Percentiles rank a stretch among this genome's conserved stretches.
Conservation (phyloP, 2,113 vertebrate genomes). For the Megaleporinus macrocephalus region DNA sequence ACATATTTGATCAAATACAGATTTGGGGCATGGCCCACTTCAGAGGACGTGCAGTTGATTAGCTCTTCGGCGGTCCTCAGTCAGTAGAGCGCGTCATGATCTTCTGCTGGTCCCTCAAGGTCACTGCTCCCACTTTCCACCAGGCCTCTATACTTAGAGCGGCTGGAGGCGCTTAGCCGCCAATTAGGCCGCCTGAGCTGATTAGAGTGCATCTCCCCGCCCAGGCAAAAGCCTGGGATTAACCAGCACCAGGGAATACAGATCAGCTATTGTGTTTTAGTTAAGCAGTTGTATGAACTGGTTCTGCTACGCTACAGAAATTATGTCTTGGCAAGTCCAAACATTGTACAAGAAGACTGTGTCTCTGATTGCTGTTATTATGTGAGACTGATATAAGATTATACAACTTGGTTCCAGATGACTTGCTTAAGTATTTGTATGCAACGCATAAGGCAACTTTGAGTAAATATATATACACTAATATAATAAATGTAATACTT, state of each 20-base stretch:
- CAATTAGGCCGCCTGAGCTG: constrained; percentile 46
- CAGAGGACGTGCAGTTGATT: neutral
- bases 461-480: too few relatives aligned
- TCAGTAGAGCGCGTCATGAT: neutral
- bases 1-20: neutral
- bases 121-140: constrained; percentile 20
- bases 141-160: constrained; percentile 42
- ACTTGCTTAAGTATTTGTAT: too few relatives aligned
- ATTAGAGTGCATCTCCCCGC: constrained; percentile 47
- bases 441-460: too few relatives aligned
- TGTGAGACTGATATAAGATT: neutral
- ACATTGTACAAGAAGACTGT: neutral
- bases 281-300: neutral
- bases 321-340: neutral
- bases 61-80: neutral
- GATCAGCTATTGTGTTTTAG: constrained; percentile 38
- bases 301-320: neutral
- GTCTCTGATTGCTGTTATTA: neutral
- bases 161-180: constrained; percentile 17
- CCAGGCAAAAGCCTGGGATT: constrained; percentile 43
- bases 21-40: neutral
- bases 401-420: neutral
- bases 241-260: constrained; percentile 35
- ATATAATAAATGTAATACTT: too few relatives aligned
- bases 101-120: constrained; percentile 22